A percentile compares a stretch with the other conserved stretches of the same genome.
Evolutionary conservation across 2,888 invertebrate species (phyloP).

Genomic region (Sthenelais limicola): DNA sequence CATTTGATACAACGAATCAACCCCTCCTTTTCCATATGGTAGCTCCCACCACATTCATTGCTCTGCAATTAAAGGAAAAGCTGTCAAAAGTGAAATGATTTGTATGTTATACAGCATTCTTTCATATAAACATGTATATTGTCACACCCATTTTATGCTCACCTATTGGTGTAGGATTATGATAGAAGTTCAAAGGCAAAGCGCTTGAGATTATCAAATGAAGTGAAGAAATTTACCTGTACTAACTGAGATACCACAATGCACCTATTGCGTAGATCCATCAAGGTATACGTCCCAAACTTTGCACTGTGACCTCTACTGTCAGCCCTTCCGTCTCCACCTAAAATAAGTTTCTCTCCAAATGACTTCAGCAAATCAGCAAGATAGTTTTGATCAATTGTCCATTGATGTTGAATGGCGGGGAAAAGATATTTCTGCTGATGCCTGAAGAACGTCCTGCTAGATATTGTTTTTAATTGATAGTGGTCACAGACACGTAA

Average conservation of each 20-base stretch:
- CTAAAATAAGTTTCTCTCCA: neutral
- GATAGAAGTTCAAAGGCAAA: too few relatives aligned
- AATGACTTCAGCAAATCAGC: neutral
- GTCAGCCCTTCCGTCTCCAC: too few relatives aligned
- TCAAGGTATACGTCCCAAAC: neutral
- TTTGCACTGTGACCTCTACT: neutral
- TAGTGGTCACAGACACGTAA: neutral
- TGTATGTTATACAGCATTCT: too few relatives aligned
- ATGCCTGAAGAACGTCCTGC: neutral
- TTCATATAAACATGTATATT: too few relatives aligned
- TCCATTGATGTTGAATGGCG: neutral
- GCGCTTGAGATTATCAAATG: neutral
- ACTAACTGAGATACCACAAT: neutral
- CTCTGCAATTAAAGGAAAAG: neutral
- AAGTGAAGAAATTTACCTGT: neutral
- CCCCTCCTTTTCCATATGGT: constrained; percentile 1
- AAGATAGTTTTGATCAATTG: neutral
- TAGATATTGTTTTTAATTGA: neutral
- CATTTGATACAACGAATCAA: neutral
- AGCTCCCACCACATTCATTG: neutral
- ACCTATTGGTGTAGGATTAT: too few relatives aligned
- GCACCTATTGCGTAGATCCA: neutral
- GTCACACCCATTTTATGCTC: too few relatives aligned
- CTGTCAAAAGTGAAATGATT: too few relatives aligned
- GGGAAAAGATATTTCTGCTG: neutral